Evolutionary conservation across 1,140 invertebrate species (phyloP).

Genomic region (Carposina sasakii): DNA sequence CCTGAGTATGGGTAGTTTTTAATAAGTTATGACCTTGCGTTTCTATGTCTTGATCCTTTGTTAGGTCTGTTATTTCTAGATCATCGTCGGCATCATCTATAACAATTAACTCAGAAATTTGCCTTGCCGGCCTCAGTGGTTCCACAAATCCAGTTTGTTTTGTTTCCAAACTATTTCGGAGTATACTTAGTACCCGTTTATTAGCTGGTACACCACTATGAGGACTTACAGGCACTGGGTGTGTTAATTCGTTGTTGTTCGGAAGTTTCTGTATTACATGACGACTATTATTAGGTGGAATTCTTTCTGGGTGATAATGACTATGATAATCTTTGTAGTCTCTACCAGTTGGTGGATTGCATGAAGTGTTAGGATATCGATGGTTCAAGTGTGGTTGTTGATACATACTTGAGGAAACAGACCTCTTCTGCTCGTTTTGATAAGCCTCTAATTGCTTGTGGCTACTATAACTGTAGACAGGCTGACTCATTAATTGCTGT

Average conservation of each 20-base stretch:
- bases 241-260: conserved; percentile 47
- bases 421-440: conserved; percentile 54
- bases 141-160: conserved; percentile 75
- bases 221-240: conserved; percentile 40
- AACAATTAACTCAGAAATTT: conserved; percentile 66
- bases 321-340: conserved; percentile 42
- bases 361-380: conserved; percentile 43
- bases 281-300: conserved; percentile 58
- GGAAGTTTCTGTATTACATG: conserved; percentile 63
- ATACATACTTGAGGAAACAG: conserved; percentile 30
- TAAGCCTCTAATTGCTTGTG: conserved; percentile 61
- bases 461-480: conserved; percentile 60
- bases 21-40: conserved; percentile 37
- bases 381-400: conserved; percentile 36
- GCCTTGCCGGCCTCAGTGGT: conserved; percentile 55
- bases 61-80: conserved; percentile 61
- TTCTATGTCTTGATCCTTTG: conserved; percentile 50
- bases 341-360: conserved; percentile 31
- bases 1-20: conserved; percentile 71
- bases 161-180: conserved; percentile 80
- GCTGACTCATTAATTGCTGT: conserved; percentile 55
- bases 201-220: conserved; percentile 71
- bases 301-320: conserved; percentile 53
- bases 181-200: conserved; percentile 78
- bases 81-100: conserved; percentile 66